Evolutionary conservation across 2,797 vertebrate species (phyloP), one percentile per base, ranked within the genome.

Genomic region (Epinephelus malabaricus): DNA sequence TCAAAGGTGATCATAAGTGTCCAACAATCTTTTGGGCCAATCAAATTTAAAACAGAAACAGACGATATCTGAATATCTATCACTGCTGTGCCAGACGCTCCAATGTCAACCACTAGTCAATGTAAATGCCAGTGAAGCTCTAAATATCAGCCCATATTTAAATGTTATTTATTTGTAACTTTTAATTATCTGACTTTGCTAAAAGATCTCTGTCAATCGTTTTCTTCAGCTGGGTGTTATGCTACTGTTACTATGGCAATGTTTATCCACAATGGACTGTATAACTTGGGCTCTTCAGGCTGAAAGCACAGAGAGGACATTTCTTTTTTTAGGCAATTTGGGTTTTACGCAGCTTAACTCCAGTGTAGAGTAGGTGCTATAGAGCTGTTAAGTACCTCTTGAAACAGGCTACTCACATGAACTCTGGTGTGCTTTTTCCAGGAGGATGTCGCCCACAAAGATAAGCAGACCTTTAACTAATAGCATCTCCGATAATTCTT

Each of bases 371-470:
- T 72, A 75, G 70, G 59, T 67, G 67, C 84, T 82, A 34, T 59
- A 69, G 76, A 88, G 74, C 67, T 69, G 76, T 60, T 77, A 72
- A 81, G 77, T 72, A 60, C 73, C 84, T 82, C 81, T 88, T 58
- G 53, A 87, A 88, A 86, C 66, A 76, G 69, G 58, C 76, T 71
- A 51, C 53, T 68, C 73, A 53, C 45, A 87, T 61, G 50, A 83
- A 84, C 60, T 79, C 53, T 19, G 10, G 72, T 65, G 49, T 75
- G 60, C 59, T 78, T 79, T 74, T 82, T 65, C 62, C 56, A 84
- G 51, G 14, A 63, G 74, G 73, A 55, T 60, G 65, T 83, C 59
- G 58, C 53, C 66, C 65, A 75, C 61, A 53, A 46, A 38, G 59
- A 75, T 54, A 47, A 66, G 49, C 60, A 80, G 68, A 83, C 12